Base-by-base conservation (phyloP, 1,140 invertebrate genomes). In the Nephotettix cincticeps region DNA sequence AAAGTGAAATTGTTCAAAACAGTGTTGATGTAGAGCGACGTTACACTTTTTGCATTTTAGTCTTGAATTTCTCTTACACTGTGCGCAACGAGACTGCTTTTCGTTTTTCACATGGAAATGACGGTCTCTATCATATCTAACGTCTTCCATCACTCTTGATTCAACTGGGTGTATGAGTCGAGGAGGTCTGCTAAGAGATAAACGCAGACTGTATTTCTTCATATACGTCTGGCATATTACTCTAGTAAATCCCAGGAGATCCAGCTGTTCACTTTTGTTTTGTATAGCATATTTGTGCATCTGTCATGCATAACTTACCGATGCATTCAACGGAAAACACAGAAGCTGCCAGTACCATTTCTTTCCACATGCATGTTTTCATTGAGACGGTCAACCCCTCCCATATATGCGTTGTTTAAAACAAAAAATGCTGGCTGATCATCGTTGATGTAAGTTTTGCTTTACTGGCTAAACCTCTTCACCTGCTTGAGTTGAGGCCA, bases 351-450 rank as follows among this genome's bases (percentile, higher is more conserved):
- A 36, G 21, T 66, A 66, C 27, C 64, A 66, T 25, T 66, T 66
- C 30, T 66, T 66, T 19, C 27, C 30, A 68, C 67, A 74, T 75
- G 29, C 69, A 73, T 17, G 73, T 78, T 36, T 72, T 56, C 27
- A 77, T 72, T 75, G 51, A 77, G 72, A 40, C 75, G 74, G 17
- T 76, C 43, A 72, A 76, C 72, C 63, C 76, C 68, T 21, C 74
- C 76, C 29, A 76, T 73, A 67, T 73, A 76, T 23, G 36, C 70
- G 30, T 71, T 64, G 28, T 73, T 66, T 30, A 61, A 21, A 69
- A 56, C 19, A 19, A 28, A 25, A 3, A 13, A 28, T 68, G 45
- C 43, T 43, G 45, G 51, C n/a, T n/a, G n/a, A n/a, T n/a, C n/a
- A n/a, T n/a, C n/a, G n/a, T n/a, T n/a, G n/a, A n/a, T n/a, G n/a